phyloP scores from a whole-genome alignment of 64 coral and sea anemone species.

The Stichodactyla mertensii region DNA sequence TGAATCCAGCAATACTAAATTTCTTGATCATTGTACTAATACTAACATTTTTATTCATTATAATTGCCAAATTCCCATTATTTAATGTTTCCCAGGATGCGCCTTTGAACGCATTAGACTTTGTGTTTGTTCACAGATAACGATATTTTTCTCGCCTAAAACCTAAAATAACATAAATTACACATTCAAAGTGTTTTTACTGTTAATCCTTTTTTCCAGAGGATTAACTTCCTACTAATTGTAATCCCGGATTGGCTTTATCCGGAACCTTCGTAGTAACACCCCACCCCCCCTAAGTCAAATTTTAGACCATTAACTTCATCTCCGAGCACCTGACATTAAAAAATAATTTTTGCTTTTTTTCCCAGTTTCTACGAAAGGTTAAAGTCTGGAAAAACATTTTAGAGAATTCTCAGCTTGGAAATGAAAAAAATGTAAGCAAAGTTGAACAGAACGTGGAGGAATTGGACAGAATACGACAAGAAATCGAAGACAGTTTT shows the following conservation, averaged over 20 bases:
- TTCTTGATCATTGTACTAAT: too few relatives aligned
- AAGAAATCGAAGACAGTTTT: constrained; percentile 90
- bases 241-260: too few relatives aligned
- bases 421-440: constrained; percentile 48
- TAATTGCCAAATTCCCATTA: too few relatives aligned
- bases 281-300: not conserved
- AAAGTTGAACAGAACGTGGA: constrained; percentile 60
- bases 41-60: too few relatives aligned
- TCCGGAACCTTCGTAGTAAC: too few relatives aligned
- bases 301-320: not conserved
- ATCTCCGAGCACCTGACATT: not conserved
- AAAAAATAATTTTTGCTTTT: not conserved
- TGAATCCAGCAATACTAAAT: too few relatives aligned
- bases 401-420: constrained; percentile 46
- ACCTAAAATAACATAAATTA: too few relatives aligned
- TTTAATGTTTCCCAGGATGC: too few relatives aligned
- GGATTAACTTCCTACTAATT: too few relatives aligned
- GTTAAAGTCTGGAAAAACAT: constrained; percentile 80
- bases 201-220: not conserved
- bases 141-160: too few relatives aligned
- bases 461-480: constrained; percentile 57
- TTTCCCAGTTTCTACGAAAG: constrained; percentile 72
- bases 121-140: too few relatives aligned
- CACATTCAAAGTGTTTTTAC: not conserved
- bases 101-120: too few relatives aligned